Evolutionary conservation across 2,113 vertebrate genomes (phyloP).

Genomic region (Salvelinus fontinalis): DNA sequence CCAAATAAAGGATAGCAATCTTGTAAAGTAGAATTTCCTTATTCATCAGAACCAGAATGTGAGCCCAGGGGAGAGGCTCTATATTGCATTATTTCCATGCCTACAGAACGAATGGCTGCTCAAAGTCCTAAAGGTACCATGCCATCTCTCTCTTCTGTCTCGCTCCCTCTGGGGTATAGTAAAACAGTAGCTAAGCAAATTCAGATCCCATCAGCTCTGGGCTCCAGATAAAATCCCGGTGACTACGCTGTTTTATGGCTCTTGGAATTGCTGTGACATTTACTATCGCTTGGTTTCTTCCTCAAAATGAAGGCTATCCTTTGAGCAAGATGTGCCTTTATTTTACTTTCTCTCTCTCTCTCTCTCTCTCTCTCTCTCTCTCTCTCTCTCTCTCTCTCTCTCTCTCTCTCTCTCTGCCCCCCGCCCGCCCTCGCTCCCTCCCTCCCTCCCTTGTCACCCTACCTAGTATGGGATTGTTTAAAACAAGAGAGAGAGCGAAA

Average conservation of each 20-base stretch:
- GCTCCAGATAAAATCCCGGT: not conserved
- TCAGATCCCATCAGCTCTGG: constrained; percentile 8
- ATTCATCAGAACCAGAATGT: not conserved
- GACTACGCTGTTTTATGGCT: not conserved
- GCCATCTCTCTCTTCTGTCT: not conserved
- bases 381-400: not conserved
- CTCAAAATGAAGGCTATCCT: not conserved
- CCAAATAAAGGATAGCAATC: not conserved
- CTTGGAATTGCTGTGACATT: constrained; percentile 4
- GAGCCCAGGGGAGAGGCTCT: not conserved
- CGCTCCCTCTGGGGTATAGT: not conserved
- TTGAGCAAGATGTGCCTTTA: not conserved
- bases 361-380: not conserved
- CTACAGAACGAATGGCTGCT: not conserved
- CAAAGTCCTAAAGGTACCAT: not conserved
- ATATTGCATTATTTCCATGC: not conserved
- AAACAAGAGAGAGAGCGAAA: not conserved
- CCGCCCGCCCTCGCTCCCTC: not conserved
- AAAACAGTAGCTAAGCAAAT: constrained; percentile 10
- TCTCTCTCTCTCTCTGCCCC: not conserved
- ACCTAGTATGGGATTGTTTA: not conserved
- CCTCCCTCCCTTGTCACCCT: not conserved
- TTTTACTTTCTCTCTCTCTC: not conserved
- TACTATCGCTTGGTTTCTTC: not conserved
- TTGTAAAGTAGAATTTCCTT: not conserved